A percentile compares a stretch with the other conserved stretches of the same genome.
These are phyloP conservation scores for Drosophila imparisetae DNA, from an alignment of 2,888 invertebrate species.

Conservation along the genomic window DNA sequence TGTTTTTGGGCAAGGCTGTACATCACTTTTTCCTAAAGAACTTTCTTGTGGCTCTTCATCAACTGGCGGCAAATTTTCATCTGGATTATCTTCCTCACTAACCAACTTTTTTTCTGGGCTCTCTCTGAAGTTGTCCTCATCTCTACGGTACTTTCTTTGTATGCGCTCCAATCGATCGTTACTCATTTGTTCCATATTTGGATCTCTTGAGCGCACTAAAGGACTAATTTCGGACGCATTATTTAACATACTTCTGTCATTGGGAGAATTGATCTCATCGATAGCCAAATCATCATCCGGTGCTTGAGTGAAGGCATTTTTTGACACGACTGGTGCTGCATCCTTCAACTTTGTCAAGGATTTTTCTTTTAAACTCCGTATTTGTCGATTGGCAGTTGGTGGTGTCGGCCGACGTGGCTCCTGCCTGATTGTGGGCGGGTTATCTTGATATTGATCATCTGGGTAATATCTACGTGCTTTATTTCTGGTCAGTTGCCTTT, in stretches of 20 bases:
- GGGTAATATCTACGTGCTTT: not conserved
- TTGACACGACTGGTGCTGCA: not conserved
- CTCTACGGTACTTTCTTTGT: not conserved
- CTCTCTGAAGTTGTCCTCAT: not conserved
- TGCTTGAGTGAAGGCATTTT: not conserved
- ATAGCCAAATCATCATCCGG: not conserved
- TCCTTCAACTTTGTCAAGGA: not conserved
- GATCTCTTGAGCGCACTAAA: not conserved
- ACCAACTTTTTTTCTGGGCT: not conserved
- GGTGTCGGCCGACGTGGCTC: not conserved
- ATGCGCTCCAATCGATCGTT: not conserved
- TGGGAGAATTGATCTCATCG: not conserved
- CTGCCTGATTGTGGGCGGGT: not conserved
- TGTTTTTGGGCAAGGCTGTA: not conserved
- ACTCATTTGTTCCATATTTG: not conserved
- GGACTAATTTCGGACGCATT: not conserved
- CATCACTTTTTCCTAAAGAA: not conserved
- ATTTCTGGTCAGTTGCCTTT: not conserved
- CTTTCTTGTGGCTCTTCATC: not conserved
- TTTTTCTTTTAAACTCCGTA: not conserved
- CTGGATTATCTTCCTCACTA: not conserved
- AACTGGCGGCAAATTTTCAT: not conserved
- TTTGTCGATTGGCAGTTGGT: not conserved
- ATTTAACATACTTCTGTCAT: not conserved
- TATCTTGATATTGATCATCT: not conserved